These are phyloP conservation scores for Mus caroli DNA, from an alignment of 2,797 vertebrate genomes.

Conservation along the genomic window DNA sequence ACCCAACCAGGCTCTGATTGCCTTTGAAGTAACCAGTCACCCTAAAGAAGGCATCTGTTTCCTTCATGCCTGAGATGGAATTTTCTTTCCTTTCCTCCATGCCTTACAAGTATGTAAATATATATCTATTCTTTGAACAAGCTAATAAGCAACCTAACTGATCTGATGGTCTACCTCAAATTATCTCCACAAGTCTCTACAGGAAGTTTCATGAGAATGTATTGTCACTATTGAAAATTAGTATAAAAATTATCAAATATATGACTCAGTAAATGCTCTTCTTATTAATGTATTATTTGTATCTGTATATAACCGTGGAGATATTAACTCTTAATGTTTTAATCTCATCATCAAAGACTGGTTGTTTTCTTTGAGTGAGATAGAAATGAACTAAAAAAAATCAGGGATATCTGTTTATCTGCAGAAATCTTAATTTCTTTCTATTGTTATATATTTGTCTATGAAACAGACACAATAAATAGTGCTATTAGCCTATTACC, in stretches of 20 bases:
- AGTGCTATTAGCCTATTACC: background rate
- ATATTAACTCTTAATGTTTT: slow-evolving; percentile 57
- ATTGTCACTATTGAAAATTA: background rate
- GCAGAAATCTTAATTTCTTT: slow-evolving; percentile 31
- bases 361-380: slow-evolving; percentile 17
- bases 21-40: slow-evolving; percentile 8
- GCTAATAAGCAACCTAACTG: slow-evolving; percentile 16
- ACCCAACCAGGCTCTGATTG: background rate
- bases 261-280: slow-evolving; percentile 17
- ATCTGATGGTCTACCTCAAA: slow-evolving; percentile 5
- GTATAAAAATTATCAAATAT: slow-evolving; percentile 8
- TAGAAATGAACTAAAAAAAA: slow-evolving; percentile 51
- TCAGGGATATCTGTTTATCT: slow-evolving; percentile 15
- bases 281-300: slow-evolving; percentile 31
- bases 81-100: slow-evolving; percentile 5
- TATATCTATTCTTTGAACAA: slow-evolving; percentile 28
- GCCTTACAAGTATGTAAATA: background rate
- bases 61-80: background rate
- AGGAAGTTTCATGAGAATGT: background rate
- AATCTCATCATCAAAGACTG: slow-evolving; percentile 24
- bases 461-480: slow-evolving; percentile 47
- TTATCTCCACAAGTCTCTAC: slow-evolving; percentile 51
- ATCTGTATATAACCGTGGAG: slow-evolving; percentile 25
- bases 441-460: slow-evolving; percentile 15
- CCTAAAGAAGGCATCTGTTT: background rate